Base-by-base conservation (phyloP, 2,113 vertebrate genomes). In the Trematomus loennbergii region DNA sequence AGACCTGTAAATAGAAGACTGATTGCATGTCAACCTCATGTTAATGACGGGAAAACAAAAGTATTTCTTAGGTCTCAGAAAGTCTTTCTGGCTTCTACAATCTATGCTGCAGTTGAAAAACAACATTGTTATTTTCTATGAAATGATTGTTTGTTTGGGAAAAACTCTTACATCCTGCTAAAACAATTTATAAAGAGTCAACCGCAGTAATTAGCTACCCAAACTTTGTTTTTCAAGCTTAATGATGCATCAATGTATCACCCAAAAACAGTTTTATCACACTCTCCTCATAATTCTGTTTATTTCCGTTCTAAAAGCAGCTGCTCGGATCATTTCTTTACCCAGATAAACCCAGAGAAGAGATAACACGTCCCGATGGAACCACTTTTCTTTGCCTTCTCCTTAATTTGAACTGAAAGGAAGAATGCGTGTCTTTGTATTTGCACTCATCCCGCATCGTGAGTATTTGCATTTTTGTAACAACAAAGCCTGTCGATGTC, bases 401-500 rank as follows among this genome's bases (percentile, higher is more conserved):
- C 54, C 89, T 75, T 93, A 86, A 94, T 93, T 92, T 91, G 78
- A 93, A 91, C 85, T 92, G 93, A 94, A 81, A 82, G 84, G 81
- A 52, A 54, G 68, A 83, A 84, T 83, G 72, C 33, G 54, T 77
- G 73, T 71, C 82, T 94, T 74, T 91, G 87, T 92, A 82, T 87
- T 81, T 82, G 83, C 65, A 77, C 75, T 71, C 87, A 69, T 90
- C 83, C 86, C 79, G 80, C 86, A 80, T 86, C 74, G 59, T 33
- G 65, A 59, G 78, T 82, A 94, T 93, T 93, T 94, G 90, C 93
- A 94, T 94, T 93, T 93, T 83, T 85, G 82, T 90, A 93, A 94
- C 93, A 95, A 94, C 94, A 94, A 94, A 95, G 94, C 74, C 87
- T 78, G 91, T 84, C 65, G 77, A 90, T 91, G 91, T 94, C 91